Conservation (phyloP, 2,888 invertebrate species). For the Physocephala rufipes region DNA sequence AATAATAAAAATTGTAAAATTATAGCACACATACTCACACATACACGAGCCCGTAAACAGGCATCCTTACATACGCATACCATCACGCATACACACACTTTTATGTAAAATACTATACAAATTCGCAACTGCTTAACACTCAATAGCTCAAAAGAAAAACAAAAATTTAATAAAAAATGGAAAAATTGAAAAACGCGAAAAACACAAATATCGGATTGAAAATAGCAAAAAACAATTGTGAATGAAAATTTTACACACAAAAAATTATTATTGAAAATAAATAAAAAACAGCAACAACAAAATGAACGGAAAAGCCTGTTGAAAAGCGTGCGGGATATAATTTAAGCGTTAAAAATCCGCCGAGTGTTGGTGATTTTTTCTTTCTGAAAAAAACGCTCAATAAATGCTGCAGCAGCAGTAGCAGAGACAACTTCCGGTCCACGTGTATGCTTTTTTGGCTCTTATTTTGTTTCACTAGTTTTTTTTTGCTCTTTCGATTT, state of each 20-base stretch:
- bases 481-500: constrained; percentile 6
- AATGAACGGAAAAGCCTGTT: too few species aligned
- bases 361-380: constrained; percentile 40
- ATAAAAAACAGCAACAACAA: constrained; percentile 22
- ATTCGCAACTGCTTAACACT: constrained; percentile 48
- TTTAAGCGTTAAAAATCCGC: constrained; percentile 49
- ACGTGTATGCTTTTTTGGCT: too few species aligned
- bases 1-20: constrained; percentile 30
- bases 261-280: not conserved
- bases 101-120: constrained; percentile 38
- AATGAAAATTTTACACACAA: constrained; percentile 13
- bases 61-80: constrained; percentile 22
- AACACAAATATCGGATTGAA: not conserved
- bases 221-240: not conserved
- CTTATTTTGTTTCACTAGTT: too few species aligned
- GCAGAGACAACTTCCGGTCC: constrained; percentile 46
- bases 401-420: not conserved
- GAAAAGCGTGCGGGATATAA: constrained; percentile 49
- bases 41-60: constrained; percentile 25
- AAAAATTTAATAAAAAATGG: not conserved
- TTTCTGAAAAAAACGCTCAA: too few species aligned
- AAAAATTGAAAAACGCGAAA: not conserved
- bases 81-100: too few species aligned
- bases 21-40: constrained; percentile 16
- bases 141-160: constrained; percentile 40